Conservation (phyloP, 2,888 invertebrate genomes). For the Prosopocoilus inquinatus region DNA sequence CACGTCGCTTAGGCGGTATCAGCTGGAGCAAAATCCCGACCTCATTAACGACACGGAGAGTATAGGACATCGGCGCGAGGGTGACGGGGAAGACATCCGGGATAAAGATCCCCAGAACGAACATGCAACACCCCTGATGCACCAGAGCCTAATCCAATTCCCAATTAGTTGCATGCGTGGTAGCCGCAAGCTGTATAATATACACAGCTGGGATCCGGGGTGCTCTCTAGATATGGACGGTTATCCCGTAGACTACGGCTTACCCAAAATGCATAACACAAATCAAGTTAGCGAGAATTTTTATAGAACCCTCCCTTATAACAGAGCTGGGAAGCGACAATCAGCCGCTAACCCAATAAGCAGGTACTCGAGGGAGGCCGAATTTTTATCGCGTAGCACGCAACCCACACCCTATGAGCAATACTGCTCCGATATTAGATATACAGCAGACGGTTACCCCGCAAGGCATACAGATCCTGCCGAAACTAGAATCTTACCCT, state of each 20-base stretch:
- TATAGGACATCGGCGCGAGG: slow-evolving; percentile 49
- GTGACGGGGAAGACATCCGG: slow-evolving; percentile 42
- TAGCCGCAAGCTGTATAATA: slow-evolving; percentile 59
- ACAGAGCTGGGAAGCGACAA: slow-evolving; percentile 56
- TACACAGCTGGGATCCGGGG: slow-evolving; percentile 71
- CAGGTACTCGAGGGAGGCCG: slow-evolving; percentile 64
- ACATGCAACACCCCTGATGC: slow-evolving; percentile 14
- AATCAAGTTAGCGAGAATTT: slow-evolving; percentile 52
- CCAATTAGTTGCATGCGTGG: slow-evolving; percentile 39
- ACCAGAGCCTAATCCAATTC: slow-evolving; percentile 24
- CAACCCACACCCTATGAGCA: slow-evolving; percentile 55
- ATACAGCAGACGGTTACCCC: slow-evolving; percentile 80
- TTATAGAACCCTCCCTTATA: slow-evolving; percentile 77
- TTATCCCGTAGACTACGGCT: slow-evolving; percentile 72
- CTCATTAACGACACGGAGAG: slow-evolving; percentile 72
- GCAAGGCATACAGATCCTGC: slow-evolving; percentile 47
- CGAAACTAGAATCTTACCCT: slow-evolving; percentile 31
- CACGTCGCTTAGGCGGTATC: slow-evolving; percentile 54
- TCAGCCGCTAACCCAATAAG: slow-evolving; percentile 56
- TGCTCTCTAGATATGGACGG: slow-evolving; percentile 75
- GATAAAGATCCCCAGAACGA: slow-evolving; percentile 41
- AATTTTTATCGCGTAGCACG: slow-evolving; percentile 57
- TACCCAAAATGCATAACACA: slow-evolving; percentile 60
- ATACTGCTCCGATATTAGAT: slow-evolving; percentile 62
- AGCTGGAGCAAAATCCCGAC: slow-evolving; percentile 72